A percentile compares a stretch with the other conserved stretches of the same genome.
These are phyloP conservation scores for Allophyes oxyacanthae DNA, from an alignment of 2,888 invertebrate species.

Conservation along the genomic window DNA sequence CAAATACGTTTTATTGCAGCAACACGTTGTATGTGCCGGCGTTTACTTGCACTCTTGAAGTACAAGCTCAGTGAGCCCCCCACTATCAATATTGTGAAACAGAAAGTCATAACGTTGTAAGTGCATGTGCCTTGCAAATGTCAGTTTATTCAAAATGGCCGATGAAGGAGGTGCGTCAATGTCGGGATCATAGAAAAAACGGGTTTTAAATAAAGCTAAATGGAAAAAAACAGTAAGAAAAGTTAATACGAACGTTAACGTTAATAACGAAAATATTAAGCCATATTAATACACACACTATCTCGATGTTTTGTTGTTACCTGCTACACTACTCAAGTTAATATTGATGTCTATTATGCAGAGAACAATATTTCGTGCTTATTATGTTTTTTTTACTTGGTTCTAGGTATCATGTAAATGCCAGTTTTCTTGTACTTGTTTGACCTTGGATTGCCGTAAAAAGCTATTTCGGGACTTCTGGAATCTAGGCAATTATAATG, in stretches of 20 bases:
- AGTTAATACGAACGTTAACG: too few species aligned
- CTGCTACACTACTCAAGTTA: too few species aligned
- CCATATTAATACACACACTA: too few species aligned
- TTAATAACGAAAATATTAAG: too few species aligned
- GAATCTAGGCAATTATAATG: constrained; percentile 13
- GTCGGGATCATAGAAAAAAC: too few species aligned
- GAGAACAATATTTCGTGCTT: constrained; percentile 4
- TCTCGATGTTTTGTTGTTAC: too few species aligned
- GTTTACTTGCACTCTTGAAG: constrained; percentile 14
- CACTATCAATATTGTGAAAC: not conserved
- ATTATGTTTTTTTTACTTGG: constrained; percentile 5
- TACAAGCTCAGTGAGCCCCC: not conserved
- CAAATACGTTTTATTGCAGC: constrained; percentile 16
- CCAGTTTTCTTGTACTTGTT: constrained; percentile 11
- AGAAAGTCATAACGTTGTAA: constrained; percentile 13
- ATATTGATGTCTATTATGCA: not conserved
- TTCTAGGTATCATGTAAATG: constrained; percentile 12
- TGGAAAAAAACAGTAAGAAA: constrained; percentile 8
- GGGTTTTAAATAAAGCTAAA: constrained; percentile 2
- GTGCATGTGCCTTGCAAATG: constrained; percentile 5
- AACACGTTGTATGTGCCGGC: constrained; percentile 12
- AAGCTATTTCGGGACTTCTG: constrained; percentile 8
- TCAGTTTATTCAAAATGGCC: constrained; percentile 12
- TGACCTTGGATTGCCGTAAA: constrained; percentile 12
- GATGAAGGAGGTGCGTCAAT: constrained; percentile 4